Evolutionary conservation across 1,140 invertebrate species (phyloP), one percentile per base, ranked within the genome.

Genomic region (Danaus plexippus): DNA sequence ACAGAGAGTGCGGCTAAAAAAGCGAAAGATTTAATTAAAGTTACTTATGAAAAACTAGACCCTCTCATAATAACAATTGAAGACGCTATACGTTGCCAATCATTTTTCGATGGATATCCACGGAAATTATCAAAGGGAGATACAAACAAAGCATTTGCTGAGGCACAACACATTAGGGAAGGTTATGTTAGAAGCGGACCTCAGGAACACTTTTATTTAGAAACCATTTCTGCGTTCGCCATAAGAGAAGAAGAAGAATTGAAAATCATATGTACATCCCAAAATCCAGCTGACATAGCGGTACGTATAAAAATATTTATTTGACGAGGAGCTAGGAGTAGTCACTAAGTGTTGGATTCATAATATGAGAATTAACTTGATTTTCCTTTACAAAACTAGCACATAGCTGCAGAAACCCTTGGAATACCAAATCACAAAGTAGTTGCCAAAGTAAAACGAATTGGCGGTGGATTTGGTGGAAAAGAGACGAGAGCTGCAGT

Each of bases 171-270:
- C 73, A 76, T 92, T 11, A 62, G 93, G 22, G 91, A 94, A 83
- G 94, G 95, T 9, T 91, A 93, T 75, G 88, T 95, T 45, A 90
- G 92, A 63, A 93, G 94, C 67, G 96, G 96, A 45, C 96, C 96
- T 0, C 97, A 99, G 82, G 97, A 98, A 82, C 97, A 99, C 82
- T 99, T 99, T 88, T 99, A 99, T 85, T 84, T 99, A 59, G 84
- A 87, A 87, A 97, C 97, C 0, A 91, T 97, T 22, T 90, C 89
- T 13, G 77, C 90, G 40, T 85, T 96, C 45, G 96, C 91, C 1
- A 86, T 96, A 0, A 92, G 91, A 54, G 90, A 92, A 69, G 94
- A 93, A 68, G 92, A 95, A 66, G 96, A 98, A 81, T 88, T 98
- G 54, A 95, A 97, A 83, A 75, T 98, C 9, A 92, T 94, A 70